These are phyloP conservation scores for Cephalopachus bancanus DNA, from an alignment of 2,797 vertebrate genomes.

Conservation along the genomic window DNA sequence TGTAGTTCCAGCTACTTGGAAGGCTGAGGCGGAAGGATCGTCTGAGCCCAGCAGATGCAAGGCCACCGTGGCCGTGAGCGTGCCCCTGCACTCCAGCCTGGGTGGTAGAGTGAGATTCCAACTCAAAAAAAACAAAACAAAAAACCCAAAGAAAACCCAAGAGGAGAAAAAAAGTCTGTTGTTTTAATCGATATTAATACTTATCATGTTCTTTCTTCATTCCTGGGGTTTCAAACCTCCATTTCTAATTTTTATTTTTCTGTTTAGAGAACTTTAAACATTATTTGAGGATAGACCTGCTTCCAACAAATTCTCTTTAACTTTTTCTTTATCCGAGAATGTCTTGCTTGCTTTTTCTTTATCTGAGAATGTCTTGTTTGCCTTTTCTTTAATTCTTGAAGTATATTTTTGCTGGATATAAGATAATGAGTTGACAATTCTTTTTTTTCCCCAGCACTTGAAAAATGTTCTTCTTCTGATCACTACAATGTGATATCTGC, in stretches of 20 bases:
- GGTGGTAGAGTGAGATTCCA: too few species aligned
- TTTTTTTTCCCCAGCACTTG: neutral
- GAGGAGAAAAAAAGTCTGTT: neutral
- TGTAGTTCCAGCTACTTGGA: too few species aligned
- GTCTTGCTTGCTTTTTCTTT: neutral
- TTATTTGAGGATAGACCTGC: neutral
- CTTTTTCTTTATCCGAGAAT: neutral
- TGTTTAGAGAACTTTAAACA: neutral
- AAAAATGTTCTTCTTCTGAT: conserved; percentile 5
- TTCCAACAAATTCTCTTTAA: neutral
- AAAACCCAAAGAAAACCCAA: neutral
- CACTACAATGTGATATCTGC: neutral
- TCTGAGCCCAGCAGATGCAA: too few species aligned
- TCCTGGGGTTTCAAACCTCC: neutral
- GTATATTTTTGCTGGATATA: neutral
- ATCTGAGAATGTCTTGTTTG: neutral
- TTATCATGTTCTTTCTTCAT: neutral
- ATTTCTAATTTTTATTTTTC: neutral
- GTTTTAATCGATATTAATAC: conserved; percentile 10
- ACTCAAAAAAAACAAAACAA: too few species aligned
- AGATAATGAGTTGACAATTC: neutral
- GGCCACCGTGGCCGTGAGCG: too few species aligned
- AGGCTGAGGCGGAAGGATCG: too few species aligned
- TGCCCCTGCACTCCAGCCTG: too few species aligned
- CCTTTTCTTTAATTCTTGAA: neutral